These are phyloP conservation scores for Gallinago solitaria DNA, from an alignment of 2,797 vertebrate genomes.

Conservation along the genomic window DNA sequence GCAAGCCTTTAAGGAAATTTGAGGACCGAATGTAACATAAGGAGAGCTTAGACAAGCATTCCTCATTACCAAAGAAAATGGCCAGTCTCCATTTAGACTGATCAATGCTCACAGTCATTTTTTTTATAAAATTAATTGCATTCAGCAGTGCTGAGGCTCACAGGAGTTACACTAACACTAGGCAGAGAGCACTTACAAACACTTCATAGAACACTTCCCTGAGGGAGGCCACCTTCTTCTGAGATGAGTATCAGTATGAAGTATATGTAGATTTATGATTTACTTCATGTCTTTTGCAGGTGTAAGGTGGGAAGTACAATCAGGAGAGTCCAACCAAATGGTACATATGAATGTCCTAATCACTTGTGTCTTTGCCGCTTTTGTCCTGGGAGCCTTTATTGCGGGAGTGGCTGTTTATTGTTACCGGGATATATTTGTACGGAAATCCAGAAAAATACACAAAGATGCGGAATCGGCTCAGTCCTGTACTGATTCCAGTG, in stretches of 20 bases:
- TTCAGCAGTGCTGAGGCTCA: not conserved
- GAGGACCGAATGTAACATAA: not conserved
- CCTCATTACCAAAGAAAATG: not conserved
- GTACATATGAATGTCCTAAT: slow-evolving; percentile 99
- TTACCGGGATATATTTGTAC: slow-evolving; percentile 90
- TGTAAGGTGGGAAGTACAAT: slow-evolving; percentile 93
- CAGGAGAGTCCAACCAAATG: slow-evolving; percentile 96
- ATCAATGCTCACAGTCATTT: not conserved
- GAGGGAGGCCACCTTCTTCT: slow-evolving; percentile 14
- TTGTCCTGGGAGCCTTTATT: slow-evolving; percentile 94
- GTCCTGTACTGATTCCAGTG: slow-evolving; percentile 93
- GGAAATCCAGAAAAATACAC: slow-evolving; percentile 90
- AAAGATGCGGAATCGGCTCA: slow-evolving; percentile 94
- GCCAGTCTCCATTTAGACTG: not conserved
- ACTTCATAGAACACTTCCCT: not conserved
- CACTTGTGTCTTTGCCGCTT: slow-evolving; percentile 96
- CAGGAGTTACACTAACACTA: not conserved
- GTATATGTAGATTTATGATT: not conserved
- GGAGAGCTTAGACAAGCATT: not conserved
- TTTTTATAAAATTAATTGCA: not conserved
- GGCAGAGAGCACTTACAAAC: not conserved
- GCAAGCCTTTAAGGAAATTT: slow-evolving; percentile 26
- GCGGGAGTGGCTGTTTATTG: slow-evolving; percentile 97
- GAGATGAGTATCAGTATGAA: not conserved
- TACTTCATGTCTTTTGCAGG: slow-evolving; percentile 84